These are phyloP conservation scores for Rhabditoides inermis DNA, from an alignment of 2,888 invertebrate species.

Conservation along the genomic window DNA sequence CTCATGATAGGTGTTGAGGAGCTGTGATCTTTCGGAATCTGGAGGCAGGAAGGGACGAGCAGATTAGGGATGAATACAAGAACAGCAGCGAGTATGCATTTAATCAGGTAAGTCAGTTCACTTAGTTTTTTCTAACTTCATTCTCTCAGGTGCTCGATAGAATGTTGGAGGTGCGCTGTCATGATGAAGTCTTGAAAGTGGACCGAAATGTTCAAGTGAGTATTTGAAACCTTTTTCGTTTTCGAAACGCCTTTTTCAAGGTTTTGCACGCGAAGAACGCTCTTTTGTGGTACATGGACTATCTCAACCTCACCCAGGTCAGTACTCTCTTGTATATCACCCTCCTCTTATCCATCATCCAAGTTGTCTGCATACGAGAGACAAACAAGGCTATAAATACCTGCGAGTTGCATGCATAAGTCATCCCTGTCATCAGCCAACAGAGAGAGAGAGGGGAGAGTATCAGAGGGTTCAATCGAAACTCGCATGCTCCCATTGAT, in stretches of 20 bases:
- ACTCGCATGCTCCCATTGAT: too few species aligned
- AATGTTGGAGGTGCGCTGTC: slow-evolving; percentile 39
- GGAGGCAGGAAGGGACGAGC: slow-evolving; percentile 24
- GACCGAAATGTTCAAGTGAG: slow-evolving; percentile 12
- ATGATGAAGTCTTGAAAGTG: slow-evolving; percentile 17
- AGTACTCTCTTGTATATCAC: not conserved
- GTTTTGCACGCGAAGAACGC: slow-evolving; percentile 40
- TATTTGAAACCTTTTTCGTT: not conserved
- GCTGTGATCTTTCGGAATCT: slow-evolving; percentile 35
- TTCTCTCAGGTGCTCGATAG: slow-evolving; percentile 29
- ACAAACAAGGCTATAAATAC: too few species aligned
- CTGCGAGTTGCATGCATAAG: too few species aligned
- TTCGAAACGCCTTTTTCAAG: slow-evolving; percentile 10
- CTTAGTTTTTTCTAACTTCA: not conserved
- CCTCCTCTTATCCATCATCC: not conserved
- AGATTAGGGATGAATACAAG: slow-evolving; percentile 16
- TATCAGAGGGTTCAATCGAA: too few species aligned
- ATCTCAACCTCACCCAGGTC: slow-evolving; percentile 39
- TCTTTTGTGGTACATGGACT: slow-evolving; percentile 44
- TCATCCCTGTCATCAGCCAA: too few species aligned
- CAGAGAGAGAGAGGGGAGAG: too few species aligned
- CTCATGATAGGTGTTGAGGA: too few species aligned
- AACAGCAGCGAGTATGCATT: slow-evolving; percentile 34
- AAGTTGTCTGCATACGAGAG: not conserved
- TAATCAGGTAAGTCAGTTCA: slow-evolving; percentile 22